Conservation (phyloP, 2,888 invertebrate species). For the Micropterix aruncella region DNA sequence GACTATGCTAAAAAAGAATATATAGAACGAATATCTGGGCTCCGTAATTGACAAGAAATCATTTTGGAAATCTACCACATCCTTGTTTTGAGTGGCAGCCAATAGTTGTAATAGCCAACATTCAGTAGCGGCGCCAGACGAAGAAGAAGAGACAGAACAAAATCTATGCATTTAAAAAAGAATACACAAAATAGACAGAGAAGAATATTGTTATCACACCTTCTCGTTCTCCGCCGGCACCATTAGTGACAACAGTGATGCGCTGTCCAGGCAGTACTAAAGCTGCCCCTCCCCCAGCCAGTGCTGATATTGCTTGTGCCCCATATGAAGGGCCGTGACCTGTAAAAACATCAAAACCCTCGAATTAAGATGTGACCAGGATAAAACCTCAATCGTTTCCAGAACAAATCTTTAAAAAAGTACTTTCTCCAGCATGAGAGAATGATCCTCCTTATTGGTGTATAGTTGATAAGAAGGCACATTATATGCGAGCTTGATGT, state of each 20-base stretch:
- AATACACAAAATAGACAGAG: no score
- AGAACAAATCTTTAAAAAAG: no score
- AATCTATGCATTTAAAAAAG: no score
- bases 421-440: no score
- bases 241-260: constrained; percentile 42
- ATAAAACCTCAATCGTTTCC: no score
- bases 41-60: neutral
- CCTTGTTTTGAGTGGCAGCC: neutral
- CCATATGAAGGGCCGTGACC: constrained; percentile 33
- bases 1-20: no score
- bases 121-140: neutral
- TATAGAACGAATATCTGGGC: no score
- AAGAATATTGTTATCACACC: no score
- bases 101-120: neutral
- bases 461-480: no score
- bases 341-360: constrained; percentile 14
- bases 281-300: constrained; percentile 23
- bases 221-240: constrained; percentile 39
- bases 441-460: no score
- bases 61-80: neutral
- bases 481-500: no score
- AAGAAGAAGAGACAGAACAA: no score
- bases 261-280: constrained; percentile 44
- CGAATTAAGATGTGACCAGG: neutral
- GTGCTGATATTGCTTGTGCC: constrained; percentile 30